Base-by-base conservation (phyloP, 2,888 invertebrate species). In the Diplazon laetatorius region DNA sequence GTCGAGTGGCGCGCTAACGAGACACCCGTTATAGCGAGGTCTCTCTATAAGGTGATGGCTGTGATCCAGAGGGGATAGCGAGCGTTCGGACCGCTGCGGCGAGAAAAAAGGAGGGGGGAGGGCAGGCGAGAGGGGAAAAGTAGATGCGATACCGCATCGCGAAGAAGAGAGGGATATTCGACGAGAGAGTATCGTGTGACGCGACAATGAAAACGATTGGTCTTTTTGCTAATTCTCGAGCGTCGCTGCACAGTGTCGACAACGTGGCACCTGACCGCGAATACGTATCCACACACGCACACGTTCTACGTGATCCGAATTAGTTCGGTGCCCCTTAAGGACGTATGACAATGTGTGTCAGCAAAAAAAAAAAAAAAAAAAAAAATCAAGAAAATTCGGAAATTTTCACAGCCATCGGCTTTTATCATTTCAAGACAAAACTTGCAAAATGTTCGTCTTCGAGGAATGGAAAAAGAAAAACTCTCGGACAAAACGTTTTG, bases 21-120 rank as follows among this genome's bases (percentile, higher is more conserved):
- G 71, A 39, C 62, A 71, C 71, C 62, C 62, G 62, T 39, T 71
- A 71, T n/a, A n/a, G n/a, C n/a, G 52, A 18, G 14, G 37, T 39
- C 14, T 37, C 70, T 70, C 20, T 70, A 71, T 71, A 71, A 71
- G 71, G 60, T 71, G 52, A 71, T 70, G 59, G 70, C 60, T 37
- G 48, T 70, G 70, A 50, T 60, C 39, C 48, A 70, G 60, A 39
- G 70, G 39, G 62, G 48, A 52, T 62, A 39, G 39, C 2, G 59
- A 9, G 8, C 9, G 9, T 9, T 9, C 6, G 2, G 8, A 14
- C 6, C 8, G 6, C 25, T 6, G 30, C 6, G 30, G 6, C 30
- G 30, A 2, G 30, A 6, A 6, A 2, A 6, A 30, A 42, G 2
- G 14, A 35, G 12, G 37, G 10, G n/a, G 8, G 25, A 9, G 52